Conservation (phyloP, 2,888 invertebrate genomes). For the Oligia latruncula region DNA sequence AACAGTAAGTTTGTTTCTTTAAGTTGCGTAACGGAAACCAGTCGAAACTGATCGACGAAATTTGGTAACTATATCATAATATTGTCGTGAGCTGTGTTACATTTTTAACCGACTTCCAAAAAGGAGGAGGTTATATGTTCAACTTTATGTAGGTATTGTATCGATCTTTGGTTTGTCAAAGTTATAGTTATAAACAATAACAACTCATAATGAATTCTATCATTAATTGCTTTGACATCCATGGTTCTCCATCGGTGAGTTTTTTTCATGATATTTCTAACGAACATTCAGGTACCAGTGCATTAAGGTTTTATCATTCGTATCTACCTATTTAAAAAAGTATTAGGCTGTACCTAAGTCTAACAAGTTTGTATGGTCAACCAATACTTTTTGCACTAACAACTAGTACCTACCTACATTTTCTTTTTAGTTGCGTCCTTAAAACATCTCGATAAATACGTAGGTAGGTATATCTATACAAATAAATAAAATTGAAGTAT, state of each 20-base stretch:
- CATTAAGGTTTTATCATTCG: not conserved
- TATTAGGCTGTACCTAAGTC: not conserved
- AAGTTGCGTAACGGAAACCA: conserved; percentile 35
- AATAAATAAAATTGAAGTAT: too few relatives aligned
- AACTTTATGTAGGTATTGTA: too few relatives aligned
- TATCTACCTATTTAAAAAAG: not conserved
- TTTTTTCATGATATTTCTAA: not conserved
- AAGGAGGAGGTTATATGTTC: too few relatives aligned
- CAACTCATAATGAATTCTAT: not conserved
- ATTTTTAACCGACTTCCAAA: not conserved
- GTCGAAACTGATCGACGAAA: conserved; percentile 12
- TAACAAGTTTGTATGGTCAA: not conserved
- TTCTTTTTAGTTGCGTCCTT: not conserved
- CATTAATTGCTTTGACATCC: conserved; percentile 20
- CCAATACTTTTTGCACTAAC: not conserved
- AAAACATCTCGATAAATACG: not conserved
- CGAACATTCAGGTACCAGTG: not conserved
- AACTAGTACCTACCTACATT: not conserved
- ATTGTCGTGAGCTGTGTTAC: conserved; percentile 2
- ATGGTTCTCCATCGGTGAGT: not conserved
- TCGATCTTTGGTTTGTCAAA: not conserved
- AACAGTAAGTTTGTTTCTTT: conserved; percentile 62
- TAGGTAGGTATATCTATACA: not conserved
- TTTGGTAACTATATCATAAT: not conserved
- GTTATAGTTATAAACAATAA: conserved; percentile 9